Percentiles rank a stretch among this genome's conserved stretches.
These are phyloP conservation scores for Leptoteleia sp. DNA, from an alignment of 1,140 invertebrate genomes.

Conservation along the genomic window DNA sequence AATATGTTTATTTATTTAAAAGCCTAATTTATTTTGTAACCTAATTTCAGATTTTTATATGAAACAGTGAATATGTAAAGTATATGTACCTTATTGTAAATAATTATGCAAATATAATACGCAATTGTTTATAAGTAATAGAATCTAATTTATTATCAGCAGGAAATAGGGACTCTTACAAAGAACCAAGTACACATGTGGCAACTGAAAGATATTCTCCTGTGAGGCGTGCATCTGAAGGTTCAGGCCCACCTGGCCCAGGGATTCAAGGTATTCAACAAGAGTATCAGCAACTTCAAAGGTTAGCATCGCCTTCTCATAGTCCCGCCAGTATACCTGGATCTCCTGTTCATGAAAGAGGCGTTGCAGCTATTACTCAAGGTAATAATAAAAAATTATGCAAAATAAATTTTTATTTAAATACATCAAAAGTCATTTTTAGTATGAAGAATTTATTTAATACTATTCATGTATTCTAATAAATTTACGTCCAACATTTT, in stretches of 20 bases:
- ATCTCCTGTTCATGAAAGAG: slow-evolving; percentile 86
- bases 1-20: too few relatives aligned
- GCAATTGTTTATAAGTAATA: too few relatives aligned
- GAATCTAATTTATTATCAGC: slow-evolving; percentile 54
- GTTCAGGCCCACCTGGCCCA: slow-evolving; percentile 82
- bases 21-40: slow-evolving; percentile 13
- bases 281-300: slow-evolving; percentile 87
- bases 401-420: too few relatives aligned
- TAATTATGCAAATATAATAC: too few relatives aligned
- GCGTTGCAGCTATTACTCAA: slow-evolving; percentile 88
- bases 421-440: too few relatives aligned
- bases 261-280: slow-evolving; percentile 85
- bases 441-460: too few relatives aligned
- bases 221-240: slow-evolving; percentile 93
- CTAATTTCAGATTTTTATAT: slow-evolving; percentile 17
- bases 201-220: slow-evolving; percentile 92
- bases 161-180: slow-evolving; percentile 78
- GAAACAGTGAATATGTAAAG: too few relatives aligned
- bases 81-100: too few relatives aligned
- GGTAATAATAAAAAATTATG: too few relatives aligned
- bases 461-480: too few relatives aligned
- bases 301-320: slow-evolving; percentile 80
- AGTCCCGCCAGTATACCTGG: slow-evolving; percentile 83
- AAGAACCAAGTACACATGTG: slow-evolving; percentile 78
- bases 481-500: too few relatives aligned